Evolutionary conservation across 2,113 vertebrate species (phyloP).

Genomic region (Sander lucioperca): DNA sequence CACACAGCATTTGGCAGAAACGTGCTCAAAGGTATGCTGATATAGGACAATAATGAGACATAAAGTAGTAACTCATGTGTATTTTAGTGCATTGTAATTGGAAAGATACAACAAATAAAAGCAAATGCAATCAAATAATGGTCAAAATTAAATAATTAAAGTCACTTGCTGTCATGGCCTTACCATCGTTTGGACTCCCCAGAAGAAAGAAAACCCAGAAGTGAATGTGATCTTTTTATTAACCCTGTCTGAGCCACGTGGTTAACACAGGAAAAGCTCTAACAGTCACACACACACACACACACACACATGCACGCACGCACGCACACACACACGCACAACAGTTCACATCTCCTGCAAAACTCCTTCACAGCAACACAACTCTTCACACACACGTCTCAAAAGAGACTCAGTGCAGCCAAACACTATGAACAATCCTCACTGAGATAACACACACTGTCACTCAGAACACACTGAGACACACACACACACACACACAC

Average conservation of each 20-base stretch:
- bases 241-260: constrained; percentile 79
- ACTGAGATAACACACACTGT: no score
- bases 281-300: constrained; percentile 47
- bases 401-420: no score
- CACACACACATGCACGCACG: constrained; percentile 32
- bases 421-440: no score
- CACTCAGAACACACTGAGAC: no score
- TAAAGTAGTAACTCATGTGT: not conserved
- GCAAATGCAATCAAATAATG: not conserved
- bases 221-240: constrained; percentile 81
- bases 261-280: constrained; percentile 81
- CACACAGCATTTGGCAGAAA: not conserved
- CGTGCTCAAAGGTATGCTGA: not conserved
- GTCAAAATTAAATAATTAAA: not conserved
- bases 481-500: no score
- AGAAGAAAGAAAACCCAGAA: constrained; percentile 80
- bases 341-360: no score
- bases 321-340: constrained; percentile 11
- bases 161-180: constrained; percentile 47
- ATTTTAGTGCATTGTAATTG: not conserved
- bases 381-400: no score
- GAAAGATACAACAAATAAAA: not conserved
- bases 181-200: constrained; percentile 68
- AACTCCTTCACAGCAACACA: no score
- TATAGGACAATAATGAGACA: not conserved